Conservation (phyloP, 1,140 invertebrate species). For the Uloborus diversus region DNA sequence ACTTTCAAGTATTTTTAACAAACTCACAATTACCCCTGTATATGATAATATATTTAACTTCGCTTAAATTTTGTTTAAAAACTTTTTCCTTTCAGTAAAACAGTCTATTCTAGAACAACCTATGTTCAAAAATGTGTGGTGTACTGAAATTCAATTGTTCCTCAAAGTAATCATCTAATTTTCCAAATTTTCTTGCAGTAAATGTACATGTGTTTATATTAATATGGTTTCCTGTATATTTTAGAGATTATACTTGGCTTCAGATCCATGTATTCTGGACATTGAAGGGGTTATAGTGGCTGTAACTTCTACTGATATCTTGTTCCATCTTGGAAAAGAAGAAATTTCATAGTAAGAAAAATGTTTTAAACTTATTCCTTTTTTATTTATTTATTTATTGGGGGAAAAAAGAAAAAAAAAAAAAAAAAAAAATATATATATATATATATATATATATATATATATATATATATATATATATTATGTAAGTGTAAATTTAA, state of each 20-base stretch:
- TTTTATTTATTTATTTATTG: not conserved
- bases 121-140: no score
- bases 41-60: no score
- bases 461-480: not conserved
- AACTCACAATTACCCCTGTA: no score
- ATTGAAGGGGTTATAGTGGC: constrained; percentile 80
- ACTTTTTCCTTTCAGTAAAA: not conserved
- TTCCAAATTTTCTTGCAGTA: no score
- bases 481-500: no score
- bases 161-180: no score
- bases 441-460: not conserved
- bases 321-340: constrained; percentile 80
- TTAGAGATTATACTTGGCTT: constrained; percentile 65
- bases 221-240: no score
- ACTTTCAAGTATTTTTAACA: no score
- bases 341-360: constrained; percentile 79
- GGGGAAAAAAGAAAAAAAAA: not conserved
- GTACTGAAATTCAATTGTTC: no score
- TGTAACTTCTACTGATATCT: constrained; percentile 81
- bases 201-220: no score
- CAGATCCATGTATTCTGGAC: constrained; percentile 83
- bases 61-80: constrained; percentile 1
- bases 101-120: not conserved
- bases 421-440: not conserved
- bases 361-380: not conserved